These are phyloP conservation scores for Fulica atra DNA, from an alignment of 2,113 vertebrate genomes.

Conservation along the genomic window DNA sequence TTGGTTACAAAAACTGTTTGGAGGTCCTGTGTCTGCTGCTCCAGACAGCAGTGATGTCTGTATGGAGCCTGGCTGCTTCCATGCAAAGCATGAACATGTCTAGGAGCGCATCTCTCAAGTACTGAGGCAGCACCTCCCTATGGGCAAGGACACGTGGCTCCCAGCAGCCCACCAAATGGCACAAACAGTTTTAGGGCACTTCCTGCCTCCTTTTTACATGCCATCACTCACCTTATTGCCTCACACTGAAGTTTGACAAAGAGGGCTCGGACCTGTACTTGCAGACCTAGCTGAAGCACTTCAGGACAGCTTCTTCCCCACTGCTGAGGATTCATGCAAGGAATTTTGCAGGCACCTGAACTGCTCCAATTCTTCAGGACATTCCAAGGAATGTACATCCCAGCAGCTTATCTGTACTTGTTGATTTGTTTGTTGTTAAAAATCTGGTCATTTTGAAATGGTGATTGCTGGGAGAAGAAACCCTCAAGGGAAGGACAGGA, in stretches of 20 bases:
- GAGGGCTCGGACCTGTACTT: neutral
- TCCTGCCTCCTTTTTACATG: neutral
- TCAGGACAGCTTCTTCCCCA: neutral
- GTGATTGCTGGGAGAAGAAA: neutral
- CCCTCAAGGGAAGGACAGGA: neutral
- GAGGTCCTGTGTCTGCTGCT: neutral
- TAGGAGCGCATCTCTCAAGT: neutral
- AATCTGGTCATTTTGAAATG: neutral
- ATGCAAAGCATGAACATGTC: fast-evolving
- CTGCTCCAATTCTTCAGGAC: neutral
- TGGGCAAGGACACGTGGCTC: neutral
- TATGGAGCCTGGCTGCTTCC: neutral
- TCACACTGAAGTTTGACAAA: neutral
- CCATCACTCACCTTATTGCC: neutral
- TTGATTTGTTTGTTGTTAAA: neutral
- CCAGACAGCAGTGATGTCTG: neutral
- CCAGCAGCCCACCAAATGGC: neutral
- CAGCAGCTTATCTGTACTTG: neutral
- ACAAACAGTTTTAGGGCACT: neutral
- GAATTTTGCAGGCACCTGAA: neutral
- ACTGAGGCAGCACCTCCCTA: neutral
- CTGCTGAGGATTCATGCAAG: neutral
- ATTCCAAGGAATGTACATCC: neutral
- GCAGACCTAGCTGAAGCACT: neutral
- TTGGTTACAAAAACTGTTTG: neutral